Evolutionary conservation across 2,113 vertebrate species (phyloP).

Genomic region (Vidua macroura): DNA sequence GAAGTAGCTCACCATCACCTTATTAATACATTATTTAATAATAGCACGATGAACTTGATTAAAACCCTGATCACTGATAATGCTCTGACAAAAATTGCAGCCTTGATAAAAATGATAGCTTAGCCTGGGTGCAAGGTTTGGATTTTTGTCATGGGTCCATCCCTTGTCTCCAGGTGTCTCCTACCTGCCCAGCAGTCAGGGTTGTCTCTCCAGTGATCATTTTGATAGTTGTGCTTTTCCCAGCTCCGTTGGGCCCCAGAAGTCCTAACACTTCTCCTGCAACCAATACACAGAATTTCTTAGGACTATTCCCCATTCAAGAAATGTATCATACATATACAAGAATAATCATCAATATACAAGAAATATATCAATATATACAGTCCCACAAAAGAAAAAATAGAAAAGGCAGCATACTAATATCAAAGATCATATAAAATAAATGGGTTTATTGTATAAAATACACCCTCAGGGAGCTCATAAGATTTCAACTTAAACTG

Average conservation of each 20-base stretch:
- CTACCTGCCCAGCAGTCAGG: constrained; percentile 86
- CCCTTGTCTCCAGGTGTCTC: neutral
- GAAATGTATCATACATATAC: neutral
- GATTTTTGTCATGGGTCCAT: neutral
- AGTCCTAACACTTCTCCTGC: constrained; percentile 92
- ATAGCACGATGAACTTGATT: neutral
- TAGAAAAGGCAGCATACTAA: neutral
- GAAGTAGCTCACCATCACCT: neutral
- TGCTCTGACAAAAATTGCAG: neutral
- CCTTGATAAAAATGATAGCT: neutral
- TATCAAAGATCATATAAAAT: neutral
- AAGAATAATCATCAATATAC: neutral
- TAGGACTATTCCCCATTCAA: neutral
- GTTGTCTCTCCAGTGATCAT: constrained; percentile 82
- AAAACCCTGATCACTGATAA: neutral
- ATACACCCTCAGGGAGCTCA: neutral
- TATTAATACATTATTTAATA: neutral
- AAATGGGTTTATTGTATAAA: neutral
- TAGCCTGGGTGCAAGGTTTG: neutral
- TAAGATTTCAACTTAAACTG: accelerated
- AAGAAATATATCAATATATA: neutral
- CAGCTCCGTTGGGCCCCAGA: constrained; percentile 90
- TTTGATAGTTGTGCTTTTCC: constrained; percentile 89
- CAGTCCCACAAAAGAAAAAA: neutral
- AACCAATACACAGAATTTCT: neutral